Conservation (phyloP, 2,113 vertebrate genomes). For the Ciconia boyciana region DNA sequence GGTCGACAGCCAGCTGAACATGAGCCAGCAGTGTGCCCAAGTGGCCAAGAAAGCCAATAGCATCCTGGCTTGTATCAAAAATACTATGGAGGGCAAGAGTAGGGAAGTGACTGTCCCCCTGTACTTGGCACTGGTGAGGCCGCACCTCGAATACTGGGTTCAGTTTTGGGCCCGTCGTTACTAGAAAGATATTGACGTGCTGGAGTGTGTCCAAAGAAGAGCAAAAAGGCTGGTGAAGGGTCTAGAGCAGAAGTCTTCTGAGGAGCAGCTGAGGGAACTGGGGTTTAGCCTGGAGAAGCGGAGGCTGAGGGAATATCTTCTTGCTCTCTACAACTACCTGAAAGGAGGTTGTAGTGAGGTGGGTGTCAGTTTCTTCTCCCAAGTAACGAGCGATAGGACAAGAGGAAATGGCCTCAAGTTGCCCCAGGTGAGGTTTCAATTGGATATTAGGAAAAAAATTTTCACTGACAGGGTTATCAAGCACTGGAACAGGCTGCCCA, state of each 20-base stretch:
- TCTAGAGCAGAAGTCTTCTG: no score
- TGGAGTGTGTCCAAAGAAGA: background rate
- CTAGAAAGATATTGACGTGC: background rate
- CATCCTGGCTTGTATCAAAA: background rate
- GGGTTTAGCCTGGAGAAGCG: background rate
- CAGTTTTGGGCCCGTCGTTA: background rate
- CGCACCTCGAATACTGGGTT: background rate
- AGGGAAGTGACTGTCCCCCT: background rate
- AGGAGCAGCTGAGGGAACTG: background rate
- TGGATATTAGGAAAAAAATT: background rate
- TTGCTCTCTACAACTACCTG: background rate
- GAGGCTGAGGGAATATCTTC: background rate
- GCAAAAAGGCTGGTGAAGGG: background rate
- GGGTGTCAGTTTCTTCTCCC: background rate
- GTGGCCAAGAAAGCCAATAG: background rate
- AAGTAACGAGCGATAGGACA: background rate
- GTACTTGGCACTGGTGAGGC: background rate
- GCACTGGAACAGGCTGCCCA: background rate
- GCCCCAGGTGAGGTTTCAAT: background rate
- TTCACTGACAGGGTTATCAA: background rate
- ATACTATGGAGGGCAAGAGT: background rate
- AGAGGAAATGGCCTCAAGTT: background rate
- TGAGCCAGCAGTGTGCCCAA: background rate
- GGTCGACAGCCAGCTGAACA: rapidly evolving
- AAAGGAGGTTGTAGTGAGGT: background rate